Evolutionary conservation across 2,113 vertebrate genomes (phyloP).

Genomic region (Elephas maximus): DNA sequence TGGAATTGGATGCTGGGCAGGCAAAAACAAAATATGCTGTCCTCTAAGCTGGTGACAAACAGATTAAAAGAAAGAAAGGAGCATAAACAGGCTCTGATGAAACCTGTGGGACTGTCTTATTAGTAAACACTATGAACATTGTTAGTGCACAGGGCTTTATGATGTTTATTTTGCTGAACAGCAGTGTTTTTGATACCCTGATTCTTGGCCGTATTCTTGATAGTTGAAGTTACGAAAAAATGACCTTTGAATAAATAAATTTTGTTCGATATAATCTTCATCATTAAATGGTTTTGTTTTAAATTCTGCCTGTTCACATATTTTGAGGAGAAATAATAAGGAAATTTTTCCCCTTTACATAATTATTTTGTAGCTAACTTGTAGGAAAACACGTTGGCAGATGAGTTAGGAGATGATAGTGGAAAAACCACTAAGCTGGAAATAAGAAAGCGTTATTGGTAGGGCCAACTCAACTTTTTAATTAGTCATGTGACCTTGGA

Average conservation of each 20-base stretch:
- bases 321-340: not conserved
- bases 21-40: not conserved
- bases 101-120: not conserved
- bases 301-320: not conserved
- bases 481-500: not conserved
- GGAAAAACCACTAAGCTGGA: not conserved
- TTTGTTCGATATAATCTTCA: not conserved
- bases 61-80: not conserved
- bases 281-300: slow-evolving; percentile 49
- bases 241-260: not conserved
- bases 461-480: not conserved
- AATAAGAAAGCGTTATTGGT: slow-evolving; percentile 41
- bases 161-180: not conserved
- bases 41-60: not conserved
- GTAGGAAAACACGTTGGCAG: not conserved
- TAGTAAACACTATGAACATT: not conserved
- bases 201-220: not conserved
- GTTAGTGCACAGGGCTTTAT: not conserved
- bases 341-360: not conserved
- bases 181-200: not conserved
- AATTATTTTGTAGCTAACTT: not conserved
- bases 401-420: not conserved
- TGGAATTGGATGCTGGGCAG: not conserved
- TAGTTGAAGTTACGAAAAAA: slow-evolving; percentile 25
- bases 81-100: not conserved